Evolutionary conservation across 2,113 vertebrate species (phyloP).

Genomic region (Sturnus vulgaris): DNA sequence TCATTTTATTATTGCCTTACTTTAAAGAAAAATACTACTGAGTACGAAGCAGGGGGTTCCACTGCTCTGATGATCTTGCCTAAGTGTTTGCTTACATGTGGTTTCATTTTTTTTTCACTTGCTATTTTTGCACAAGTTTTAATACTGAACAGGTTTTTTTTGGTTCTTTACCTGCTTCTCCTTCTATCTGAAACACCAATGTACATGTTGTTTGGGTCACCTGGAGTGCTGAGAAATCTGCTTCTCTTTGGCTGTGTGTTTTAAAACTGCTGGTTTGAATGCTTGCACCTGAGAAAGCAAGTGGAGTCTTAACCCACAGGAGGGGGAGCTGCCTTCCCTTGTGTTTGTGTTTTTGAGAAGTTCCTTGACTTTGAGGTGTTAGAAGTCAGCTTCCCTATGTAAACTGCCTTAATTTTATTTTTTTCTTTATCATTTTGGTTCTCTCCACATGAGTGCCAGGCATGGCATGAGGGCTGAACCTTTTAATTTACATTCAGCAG

Average conservation of each 20-base stretch:
- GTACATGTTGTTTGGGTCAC: slow-evolving; percentile 53
- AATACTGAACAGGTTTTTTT: slow-evolving; percentile 37
- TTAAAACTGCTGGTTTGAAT: slow-evolving; percentile 14
- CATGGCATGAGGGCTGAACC: slow-evolving; percentile 37
- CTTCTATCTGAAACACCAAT: slow-evolving; percentile 36
- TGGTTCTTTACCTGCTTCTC: slow-evolving; percentile 17
- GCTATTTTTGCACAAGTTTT: slow-evolving; percentile 62
- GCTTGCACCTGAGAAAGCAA: slow-evolving; percentile 26
- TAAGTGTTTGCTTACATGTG: slow-evolving; percentile 66
- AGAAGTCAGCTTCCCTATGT: slow-evolving; percentile 48
- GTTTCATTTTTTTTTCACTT: slow-evolving; percentile 70
- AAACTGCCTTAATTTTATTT: slow-evolving; percentile 56
- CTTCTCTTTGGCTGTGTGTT: slow-evolving; percentile 24
- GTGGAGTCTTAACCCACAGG: slow-evolving; percentile 31
- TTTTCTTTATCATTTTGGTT: not conserved
- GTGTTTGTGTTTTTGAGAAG: slow-evolving; percentile 26
- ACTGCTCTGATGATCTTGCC: slow-evolving; percentile 66
- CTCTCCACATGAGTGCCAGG: slow-evolving; percentile 49
- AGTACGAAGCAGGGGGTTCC: slow-evolving; percentile 74
- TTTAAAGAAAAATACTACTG: slow-evolving; percentile 77
- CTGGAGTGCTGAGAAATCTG: slow-evolving; percentile 56
- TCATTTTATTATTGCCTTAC: slow-evolving; percentile 87
- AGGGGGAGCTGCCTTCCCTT: not conserved
- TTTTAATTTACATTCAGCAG: not conserved
- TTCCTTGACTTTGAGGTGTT: slow-evolving; percentile 37